A percentile compares a stretch with the other conserved stretches of the same genome.
Conservation (phyloP, 1,140 invertebrate species). For the Stratiolaelaps scimitus region DNA sequence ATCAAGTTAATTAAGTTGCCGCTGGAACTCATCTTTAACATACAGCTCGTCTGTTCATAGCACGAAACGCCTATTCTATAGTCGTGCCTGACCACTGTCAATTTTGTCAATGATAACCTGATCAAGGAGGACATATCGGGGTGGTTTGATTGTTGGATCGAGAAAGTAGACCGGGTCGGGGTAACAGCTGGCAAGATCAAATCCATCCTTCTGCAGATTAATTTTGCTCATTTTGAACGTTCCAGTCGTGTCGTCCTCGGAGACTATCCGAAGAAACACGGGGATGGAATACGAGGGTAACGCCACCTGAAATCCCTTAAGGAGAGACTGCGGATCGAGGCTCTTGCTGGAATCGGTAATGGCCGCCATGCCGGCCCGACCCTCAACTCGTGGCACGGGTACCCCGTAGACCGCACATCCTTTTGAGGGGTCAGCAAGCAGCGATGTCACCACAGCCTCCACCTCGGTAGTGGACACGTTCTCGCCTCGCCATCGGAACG, state of each 20-base stretch:
- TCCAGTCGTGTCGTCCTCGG: conserved; percentile 43
- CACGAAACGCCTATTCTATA: no score
- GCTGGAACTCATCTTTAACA: no score
- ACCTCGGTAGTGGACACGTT: conserved; percentile 97
- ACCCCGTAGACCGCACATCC: conserved; percentile 25
- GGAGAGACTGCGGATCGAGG: conserved; percentile 36
- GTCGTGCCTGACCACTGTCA: conserved; percentile 32
- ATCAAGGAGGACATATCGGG: conserved; percentile 52
- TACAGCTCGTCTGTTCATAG: no score
- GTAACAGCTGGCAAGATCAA: conserved; percentile 44
- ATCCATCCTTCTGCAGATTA: background rate
- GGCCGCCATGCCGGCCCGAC: conserved; percentile 47
- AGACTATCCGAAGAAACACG: conserved; percentile 42
- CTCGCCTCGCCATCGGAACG: conserved; percentile 52
- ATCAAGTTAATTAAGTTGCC: no score
- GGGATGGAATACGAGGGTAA: conserved; percentile 44
- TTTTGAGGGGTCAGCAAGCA: conserved; percentile 50
- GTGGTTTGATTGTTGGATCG: conserved; percentile 41
- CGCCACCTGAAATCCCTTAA: conserved; percentile 36
- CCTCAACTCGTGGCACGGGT: conserved; percentile 41
- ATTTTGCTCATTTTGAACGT: conserved; percentile 27
- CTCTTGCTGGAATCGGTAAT: conserved; percentile 38
- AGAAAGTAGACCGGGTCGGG: conserved; percentile 41
- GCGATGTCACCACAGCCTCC: conserved; percentile 76
- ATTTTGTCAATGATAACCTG: conserved; percentile 48